phyloP scores from a whole-genome alignment of 2,888 invertebrate species.

The Polyommatus icarus region DNA sequence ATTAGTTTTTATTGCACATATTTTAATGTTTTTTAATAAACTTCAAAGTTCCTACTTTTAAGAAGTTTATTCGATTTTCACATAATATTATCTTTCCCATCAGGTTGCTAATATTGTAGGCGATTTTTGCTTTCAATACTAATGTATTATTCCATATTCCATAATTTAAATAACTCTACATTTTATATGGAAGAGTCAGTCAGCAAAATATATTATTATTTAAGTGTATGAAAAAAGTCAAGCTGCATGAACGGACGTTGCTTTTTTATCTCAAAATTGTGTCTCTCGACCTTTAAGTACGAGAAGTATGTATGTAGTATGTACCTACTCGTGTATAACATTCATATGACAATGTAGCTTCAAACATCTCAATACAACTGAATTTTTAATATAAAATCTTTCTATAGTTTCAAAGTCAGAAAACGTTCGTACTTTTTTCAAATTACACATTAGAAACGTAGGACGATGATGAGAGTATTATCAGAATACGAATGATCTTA shows the following conservation, averaged over 20 bases:
- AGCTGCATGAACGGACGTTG: not conserved
- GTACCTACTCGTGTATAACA: too few relatives aligned
- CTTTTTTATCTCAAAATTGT: slow-evolving; percentile 13
- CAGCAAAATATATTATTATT: not conserved
- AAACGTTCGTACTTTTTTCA: not conserved
- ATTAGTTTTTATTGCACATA: not conserved
- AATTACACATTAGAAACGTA: slow-evolving; percentile 8
- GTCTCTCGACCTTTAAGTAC: not conserved
- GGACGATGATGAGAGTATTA: not conserved
- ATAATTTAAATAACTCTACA: not conserved
- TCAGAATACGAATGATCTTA: not conserved
- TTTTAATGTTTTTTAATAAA: not conserved
- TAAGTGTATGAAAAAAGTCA: not conserved
- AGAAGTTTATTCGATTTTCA: not conserved
- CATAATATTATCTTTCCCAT: too few relatives aligned
- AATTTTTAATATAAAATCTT: not conserved
- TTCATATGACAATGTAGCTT: not conserved
- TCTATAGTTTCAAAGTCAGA: not conserved
- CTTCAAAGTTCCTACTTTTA: not conserved
- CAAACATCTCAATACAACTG: too few relatives aligned
- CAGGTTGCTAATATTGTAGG: too few relatives aligned
- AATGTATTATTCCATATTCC: too few relatives aligned
- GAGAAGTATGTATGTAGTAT: not conserved
- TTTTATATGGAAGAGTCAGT: not conserved
- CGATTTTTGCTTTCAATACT: too few relatives aligned